phyloP scores from a whole-genome alignment of 2,888 invertebrate species.

The Xylophagus ater region DNA sequence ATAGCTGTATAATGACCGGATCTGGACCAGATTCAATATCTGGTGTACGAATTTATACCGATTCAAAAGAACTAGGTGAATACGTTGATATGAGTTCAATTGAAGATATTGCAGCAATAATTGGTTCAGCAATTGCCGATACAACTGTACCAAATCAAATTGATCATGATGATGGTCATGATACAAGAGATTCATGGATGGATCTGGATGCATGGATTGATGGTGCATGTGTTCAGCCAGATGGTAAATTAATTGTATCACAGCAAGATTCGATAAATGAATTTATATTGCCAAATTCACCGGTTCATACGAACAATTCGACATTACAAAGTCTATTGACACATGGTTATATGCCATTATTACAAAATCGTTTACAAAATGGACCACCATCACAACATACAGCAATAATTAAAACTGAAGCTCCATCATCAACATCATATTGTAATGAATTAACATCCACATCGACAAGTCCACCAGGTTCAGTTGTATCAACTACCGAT shows the following conservation, averaged over 20 bases:
- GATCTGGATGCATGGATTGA: constrained; percentile 82
- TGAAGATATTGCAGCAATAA: constrained; percentile 76
- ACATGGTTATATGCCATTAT: constrained; percentile 67
- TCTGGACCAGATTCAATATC: constrained; percentile 51
- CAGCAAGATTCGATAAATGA: constrained; percentile 54
- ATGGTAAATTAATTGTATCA: constrained; percentile 52
- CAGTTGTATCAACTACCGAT: constrained; percentile 75
- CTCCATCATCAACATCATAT: constrained; percentile 63
- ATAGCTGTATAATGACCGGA: constrained; percentile 39
- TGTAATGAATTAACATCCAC: constrained; percentile 54
- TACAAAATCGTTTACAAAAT: constrained; percentile 70
- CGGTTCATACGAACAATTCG: constrained; percentile 50
- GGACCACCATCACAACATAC: constrained; percentile 47
- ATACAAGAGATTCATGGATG: constrained; percentile 76
- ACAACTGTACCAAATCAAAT: constrained; percentile 68
- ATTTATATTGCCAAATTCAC: constrained; percentile 53
- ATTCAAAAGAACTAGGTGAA: constrained; percentile 36
- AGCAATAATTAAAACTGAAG: constrained; percentile 56
- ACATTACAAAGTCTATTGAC: constrained; percentile 66
- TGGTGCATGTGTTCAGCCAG: constrained; percentile 61
- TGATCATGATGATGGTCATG: constrained; percentile 59
- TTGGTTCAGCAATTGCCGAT: constrained; percentile 80
- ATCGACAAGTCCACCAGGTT: constrained; percentile 68
- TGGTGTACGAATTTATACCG: constrained; percentile 37
- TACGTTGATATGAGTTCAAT: constrained; percentile 59